phyloP scores from a whole-genome alignment of 2,888 invertebrate genomes.

The Xestia rhomboidea region DNA sequence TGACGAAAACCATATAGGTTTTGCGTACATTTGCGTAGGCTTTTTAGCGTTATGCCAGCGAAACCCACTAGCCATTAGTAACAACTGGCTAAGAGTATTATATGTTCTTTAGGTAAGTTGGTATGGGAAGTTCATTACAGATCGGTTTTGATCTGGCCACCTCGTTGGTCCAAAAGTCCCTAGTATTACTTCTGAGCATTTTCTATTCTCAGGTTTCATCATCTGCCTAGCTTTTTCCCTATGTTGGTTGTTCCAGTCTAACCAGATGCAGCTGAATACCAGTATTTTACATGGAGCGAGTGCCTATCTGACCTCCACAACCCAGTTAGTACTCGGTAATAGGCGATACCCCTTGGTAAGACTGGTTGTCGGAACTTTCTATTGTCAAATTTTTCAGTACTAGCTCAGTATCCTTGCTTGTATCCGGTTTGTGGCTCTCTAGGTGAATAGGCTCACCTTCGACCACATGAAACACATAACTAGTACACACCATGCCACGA shows the following conservation, averaged over 20 bases:
- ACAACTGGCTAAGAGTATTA: background rate
- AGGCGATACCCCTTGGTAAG: no score
- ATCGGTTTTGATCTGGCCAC: background rate
- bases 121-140: background rate
- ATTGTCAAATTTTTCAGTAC: background rate
- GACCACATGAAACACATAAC: background rate
- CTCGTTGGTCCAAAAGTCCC: background rate
- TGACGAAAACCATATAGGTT: background rate
- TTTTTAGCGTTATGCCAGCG: background rate
- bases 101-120: background rate
- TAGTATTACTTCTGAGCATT: no score
- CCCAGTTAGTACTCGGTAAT: no score
- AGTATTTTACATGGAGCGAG: no score
- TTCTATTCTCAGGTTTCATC: background rate
- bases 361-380: no score
- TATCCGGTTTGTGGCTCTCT: background rate
- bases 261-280: no score
- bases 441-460: background rate
- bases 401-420: background rate
- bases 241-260: no score
- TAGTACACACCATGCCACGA: no score
- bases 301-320: no score
- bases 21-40: background rate
- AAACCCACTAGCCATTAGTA: background rate
- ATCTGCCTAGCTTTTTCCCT: no score